Conservation (phyloP, 2,888 invertebrate species). For the Leistus spinibarbis region DNA sequence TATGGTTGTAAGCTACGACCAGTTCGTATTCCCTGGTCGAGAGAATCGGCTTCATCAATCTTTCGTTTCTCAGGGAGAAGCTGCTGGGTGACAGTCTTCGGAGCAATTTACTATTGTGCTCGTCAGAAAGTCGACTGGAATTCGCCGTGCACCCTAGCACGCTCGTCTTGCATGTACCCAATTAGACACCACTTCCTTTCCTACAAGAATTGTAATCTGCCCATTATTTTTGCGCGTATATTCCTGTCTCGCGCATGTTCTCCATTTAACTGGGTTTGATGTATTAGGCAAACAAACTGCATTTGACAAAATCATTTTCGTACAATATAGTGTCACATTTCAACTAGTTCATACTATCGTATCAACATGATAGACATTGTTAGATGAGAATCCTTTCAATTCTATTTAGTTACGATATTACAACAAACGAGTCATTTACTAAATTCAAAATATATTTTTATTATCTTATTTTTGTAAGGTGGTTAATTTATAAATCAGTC, state of each 20-base stretch:
- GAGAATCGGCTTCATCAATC: slow-evolving; percentile 20
- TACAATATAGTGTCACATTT: neutral
- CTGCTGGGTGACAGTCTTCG: slow-evolving; percentile 23
- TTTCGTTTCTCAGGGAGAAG: slow-evolving; percentile 20
- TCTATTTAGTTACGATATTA: too few species aligned
- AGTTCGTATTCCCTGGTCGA: neutral
- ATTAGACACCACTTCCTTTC: slow-evolving; percentile 34
- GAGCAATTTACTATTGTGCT: slow-evolving; percentile 37
- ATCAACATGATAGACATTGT: neutral
- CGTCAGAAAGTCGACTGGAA: slow-evolving; percentile 26
- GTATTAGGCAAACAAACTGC: neutral
- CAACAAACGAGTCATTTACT: too few species aligned
- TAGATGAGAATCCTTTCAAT: too few species aligned
- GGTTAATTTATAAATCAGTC: too few species aligned
- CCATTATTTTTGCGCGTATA: slow-evolving; percentile 26
- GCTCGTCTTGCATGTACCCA: slow-evolving; percentile 20
- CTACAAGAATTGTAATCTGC: slow-evolving; percentile 31
- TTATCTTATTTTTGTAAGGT: too few species aligned
- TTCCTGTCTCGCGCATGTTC: neutral
- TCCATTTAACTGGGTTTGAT: neutral
- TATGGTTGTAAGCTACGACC: neutral
- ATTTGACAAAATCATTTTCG: neutral
- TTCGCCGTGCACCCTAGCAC: neutral
- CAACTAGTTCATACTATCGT: neutral
- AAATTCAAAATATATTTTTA: too few species aligned